Evolutionary conservation across 2,888 invertebrate species (phyloP), one percentile per base, ranked within the genome.

Genomic region (Sarcophaga subvicina): DNA sequence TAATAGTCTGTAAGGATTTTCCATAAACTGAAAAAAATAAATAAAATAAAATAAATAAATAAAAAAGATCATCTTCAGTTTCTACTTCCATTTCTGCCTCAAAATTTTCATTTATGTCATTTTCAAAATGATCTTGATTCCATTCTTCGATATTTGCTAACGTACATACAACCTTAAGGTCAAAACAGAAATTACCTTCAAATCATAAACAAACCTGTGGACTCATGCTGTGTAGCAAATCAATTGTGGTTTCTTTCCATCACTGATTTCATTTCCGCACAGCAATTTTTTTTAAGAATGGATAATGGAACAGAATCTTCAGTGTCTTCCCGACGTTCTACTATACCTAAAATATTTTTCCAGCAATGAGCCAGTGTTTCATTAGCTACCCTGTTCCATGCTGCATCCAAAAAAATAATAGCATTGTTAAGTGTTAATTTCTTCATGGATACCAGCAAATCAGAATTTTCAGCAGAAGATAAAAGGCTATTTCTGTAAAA

Each of bases 351-450:
- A 62, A 81, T 69, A 69, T 83, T 77, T 62, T 71, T 77, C 45
- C 77, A 77, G 25, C 77, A 71, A 11, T 71, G 64, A 22, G 54
- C 49, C n/a, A 72, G 54, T 14, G 66, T 71, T 54, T 62, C 47
- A 59, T 25, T 60, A 14, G 59, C 54, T 14, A 77, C 54, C 22
- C 25, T 27, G 60, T 66, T 47, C 71, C 72, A 77, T 63, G 71
- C 12, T 22, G 22, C 63, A 22, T 10, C 49, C 59, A 83, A 72
- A 66, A 77, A 17, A 49, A 25, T 71, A 49, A 83, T 47, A 63
- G 77, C 77, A 37, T 83, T 25, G n/a, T 71, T 82, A 14, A 76
- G 69, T 37, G 81, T 76, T 62, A 62, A 49, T 49, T 49, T 49
- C 49, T 49, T 70, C 63, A 83, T 71, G 12, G 76, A 70, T 64